These are phyloP conservation scores for Herminia tarsipennalis DNA, from an alignment of 2,888 invertebrate species.

Conservation along the genomic window DNA sequence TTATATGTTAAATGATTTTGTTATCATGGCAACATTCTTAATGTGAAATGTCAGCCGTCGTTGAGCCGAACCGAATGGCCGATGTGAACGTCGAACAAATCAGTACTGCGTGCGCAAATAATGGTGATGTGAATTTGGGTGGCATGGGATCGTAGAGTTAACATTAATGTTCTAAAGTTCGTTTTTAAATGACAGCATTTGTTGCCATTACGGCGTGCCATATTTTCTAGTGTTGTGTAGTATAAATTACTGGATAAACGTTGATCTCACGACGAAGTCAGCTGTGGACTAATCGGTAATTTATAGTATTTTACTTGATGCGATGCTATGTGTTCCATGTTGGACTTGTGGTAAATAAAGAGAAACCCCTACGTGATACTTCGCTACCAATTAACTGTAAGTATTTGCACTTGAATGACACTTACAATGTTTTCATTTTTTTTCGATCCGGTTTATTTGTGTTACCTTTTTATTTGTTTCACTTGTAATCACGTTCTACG, in stretches of 20 bases:
- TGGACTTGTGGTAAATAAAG: slow-evolving; percentile 62
- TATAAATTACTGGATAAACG: slow-evolving; percentile 38
- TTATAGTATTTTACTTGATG: slow-evolving; percentile 58
- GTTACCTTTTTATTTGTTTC: slow-evolving; percentile 22
- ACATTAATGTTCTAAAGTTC: slow-evolving; percentile 32
- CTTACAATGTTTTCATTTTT: slow-evolving; percentile 8
- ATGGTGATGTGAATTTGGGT: slow-evolving; percentile 55
- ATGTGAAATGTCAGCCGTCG: slow-evolving; percentile 45
- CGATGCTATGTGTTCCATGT: slow-evolving; percentile 61
- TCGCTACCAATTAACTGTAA: slow-evolving; percentile 30
- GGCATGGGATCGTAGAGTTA: slow-evolving; percentile 36
- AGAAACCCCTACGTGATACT: slow-evolving; percentile 37
- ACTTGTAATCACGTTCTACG: slow-evolving; percentile 7
- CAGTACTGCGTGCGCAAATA: slow-evolving; percentile 58
- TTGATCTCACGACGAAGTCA: slow-evolving; percentile 44
- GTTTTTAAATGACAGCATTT: slow-evolving; percentile 27
- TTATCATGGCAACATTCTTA: slow-evolving; percentile 33
- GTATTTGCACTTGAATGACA: slow-evolving; percentile 23
- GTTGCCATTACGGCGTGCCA: slow-evolving; percentile 43
- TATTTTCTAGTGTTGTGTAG: slow-evolving; percentile 48
- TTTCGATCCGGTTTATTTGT: slow-evolving; percentile 34
- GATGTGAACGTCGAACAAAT: slow-evolving; percentile 40
- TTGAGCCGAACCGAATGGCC: slow-evolving; percentile 47
- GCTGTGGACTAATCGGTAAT: slow-evolving; percentile 56
- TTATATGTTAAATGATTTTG: background rate